Conservation (phyloP, 2,797 vertebrate species). For the Phrynocephalus guinanensis region DNA sequence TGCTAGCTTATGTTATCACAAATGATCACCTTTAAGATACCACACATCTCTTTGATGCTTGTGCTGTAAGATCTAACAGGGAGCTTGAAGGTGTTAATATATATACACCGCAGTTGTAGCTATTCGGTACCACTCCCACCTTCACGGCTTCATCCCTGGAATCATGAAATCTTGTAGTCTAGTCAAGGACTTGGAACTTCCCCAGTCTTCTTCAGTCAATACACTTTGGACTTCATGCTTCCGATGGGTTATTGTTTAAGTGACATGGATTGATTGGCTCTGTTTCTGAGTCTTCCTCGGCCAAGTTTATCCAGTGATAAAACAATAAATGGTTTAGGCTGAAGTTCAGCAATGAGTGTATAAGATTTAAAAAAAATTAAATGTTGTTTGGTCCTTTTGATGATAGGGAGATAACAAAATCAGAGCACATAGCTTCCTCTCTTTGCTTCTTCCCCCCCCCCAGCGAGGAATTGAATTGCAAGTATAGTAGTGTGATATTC, state of each 20-base stretch:
- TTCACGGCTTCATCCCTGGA: no score
- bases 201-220: neutral
- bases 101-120: no score
- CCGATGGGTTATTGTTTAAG: constrained; percentile 3
- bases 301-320: constrained; percentile 24
- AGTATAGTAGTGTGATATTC: neutral
- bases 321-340: constrained; percentile 14
- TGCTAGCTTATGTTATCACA: neutral
- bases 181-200: no score
- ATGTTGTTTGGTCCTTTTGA: neutral
- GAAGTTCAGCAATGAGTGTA: constrained; percentile 26
- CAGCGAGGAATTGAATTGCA: constrained; percentile 11
- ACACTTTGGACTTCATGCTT: constrained; percentile 12
- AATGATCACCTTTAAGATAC: neutral
- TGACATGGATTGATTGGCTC: constrained; percentile 28
- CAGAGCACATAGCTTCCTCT: neutral
- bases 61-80: neutral
- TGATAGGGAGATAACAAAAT: neutral
- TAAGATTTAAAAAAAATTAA: constrained; percentile 24
- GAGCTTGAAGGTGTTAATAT: no score
- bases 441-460: no score
- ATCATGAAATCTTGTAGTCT: no score
- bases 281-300: neutral
- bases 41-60: neutral
- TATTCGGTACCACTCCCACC: no score